Evolutionary conservation across 2,888 invertebrate species (phyloP).

Genomic region (Pocota personata): DNA sequence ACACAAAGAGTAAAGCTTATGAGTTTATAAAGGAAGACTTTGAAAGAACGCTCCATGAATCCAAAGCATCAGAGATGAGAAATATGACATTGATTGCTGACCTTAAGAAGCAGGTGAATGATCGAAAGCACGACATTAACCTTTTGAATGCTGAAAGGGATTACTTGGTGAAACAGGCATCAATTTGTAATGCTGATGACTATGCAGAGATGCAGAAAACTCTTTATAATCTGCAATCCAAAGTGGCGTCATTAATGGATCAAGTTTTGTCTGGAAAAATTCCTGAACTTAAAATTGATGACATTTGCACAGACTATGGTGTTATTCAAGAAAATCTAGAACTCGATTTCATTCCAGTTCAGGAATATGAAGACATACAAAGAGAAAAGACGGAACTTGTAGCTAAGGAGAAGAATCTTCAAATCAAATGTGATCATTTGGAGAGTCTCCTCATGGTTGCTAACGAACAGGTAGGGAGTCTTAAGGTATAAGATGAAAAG

Average conservation of each 20-base stretch:
- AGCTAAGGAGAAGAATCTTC: constrained; percentile 75
- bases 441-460: constrained; percentile 79
- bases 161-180: constrained; percentile 34
- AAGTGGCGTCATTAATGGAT: constrained; percentile 78
- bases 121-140: constrained; percentile 69
- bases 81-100: constrained; percentile 77
- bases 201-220: constrained; percentile 77
- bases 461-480: constrained; percentile 77
- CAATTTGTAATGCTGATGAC: constrained; percentile 77
- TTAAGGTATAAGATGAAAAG: background rate
- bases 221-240: constrained; percentile 77
- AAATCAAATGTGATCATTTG: constrained; percentile 78
- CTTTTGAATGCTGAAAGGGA: constrained; percentile 70
- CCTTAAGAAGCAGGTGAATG: constrained; percentile 76
- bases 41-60: constrained; percentile 77
- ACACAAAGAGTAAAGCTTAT: constrained; percentile 76
- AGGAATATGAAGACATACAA: constrained; percentile 78
- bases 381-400: constrained; percentile 73
- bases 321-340: constrained; percentile 80
- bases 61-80: constrained; percentile 77
- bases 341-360: constrained; percentile 79
- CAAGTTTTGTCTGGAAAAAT: constrained; percentile 76
- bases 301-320: constrained; percentile 79
- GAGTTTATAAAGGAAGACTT: constrained; percentile 80
- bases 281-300: constrained; percentile 74